Evolutionary conservation across 2,797 vertebrate genomes (phyloP), one percentile per base, ranked within the genome.

Genomic region (Antrozous pallidus): DNA sequence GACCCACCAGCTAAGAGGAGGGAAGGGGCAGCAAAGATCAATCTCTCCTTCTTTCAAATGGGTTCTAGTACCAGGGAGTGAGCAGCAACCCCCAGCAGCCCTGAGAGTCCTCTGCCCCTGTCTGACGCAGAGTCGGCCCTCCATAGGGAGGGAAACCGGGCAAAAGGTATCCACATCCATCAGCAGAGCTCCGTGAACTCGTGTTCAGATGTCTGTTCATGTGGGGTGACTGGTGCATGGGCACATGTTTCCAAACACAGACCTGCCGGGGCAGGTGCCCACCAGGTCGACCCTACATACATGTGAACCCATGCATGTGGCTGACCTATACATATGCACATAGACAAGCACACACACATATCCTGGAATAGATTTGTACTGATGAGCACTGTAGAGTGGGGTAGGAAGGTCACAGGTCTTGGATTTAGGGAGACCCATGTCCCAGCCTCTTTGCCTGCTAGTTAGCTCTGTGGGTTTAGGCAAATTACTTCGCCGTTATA

Each of bases 381-480:
- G 16, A 18, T 7, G 26, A 54, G 12, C 42, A 36, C 6, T 40
- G n/a, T 14, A 6, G 65, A 56, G 28, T 1, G 0, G 9, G 8
- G 31, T 36, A 5, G 49, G 9, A 70, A 74, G 8, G 56, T 61
- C 40, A 18, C 4, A 74, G 69, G 36, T 74, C 70, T 71, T 36
- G 10, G 16, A 63, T 49, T 58, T 14, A 14, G 31, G 10, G 11
- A 63, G 33, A 86, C 38, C 17, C 31, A 11, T 40, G 40, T 49
- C 78, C 69, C 56, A 13, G 5, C 2, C 33, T 63, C 13, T 49
- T 9, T 31, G 54, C 26, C 47, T 17, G 42, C 77, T 65, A 26
- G n/a, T 33, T 54, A 90, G 20, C 33, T 69, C 51, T 84, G 71
- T 26, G 83, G 63, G 13, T 80, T 94, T n/a, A 67, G n/a, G 42